Evolutionary conservation across 2,888 invertebrate species (phyloP).

Genomic region (Seira musarum): DNA sequence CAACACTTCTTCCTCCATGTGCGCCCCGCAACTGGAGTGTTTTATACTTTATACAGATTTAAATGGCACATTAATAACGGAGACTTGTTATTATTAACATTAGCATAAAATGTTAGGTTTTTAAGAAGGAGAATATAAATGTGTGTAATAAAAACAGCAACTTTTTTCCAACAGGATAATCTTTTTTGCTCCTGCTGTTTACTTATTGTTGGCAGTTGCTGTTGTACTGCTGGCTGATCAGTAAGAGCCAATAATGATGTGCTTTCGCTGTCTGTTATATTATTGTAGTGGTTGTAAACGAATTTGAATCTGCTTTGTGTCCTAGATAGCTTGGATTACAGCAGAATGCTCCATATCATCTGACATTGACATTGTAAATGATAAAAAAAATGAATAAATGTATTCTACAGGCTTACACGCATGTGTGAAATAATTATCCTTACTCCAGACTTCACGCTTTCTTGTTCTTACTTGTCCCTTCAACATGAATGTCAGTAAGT

Average conservation of each 20-base stretch:
- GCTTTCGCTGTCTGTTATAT: slow-evolving; percentile 21
- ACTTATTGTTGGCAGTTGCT: slow-evolving; percentile 51
- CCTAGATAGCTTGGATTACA: not conserved
- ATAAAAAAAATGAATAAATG: no score
- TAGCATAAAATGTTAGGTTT: no score
- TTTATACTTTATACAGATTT: no score
- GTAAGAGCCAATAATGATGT: slow-evolving; percentile 23
- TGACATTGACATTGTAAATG: no score
- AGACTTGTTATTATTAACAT: no score
- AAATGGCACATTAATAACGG: no score
- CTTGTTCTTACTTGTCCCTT: slow-evolving; percentile 17
- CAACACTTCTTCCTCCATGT: slow-evolving; percentile 29
- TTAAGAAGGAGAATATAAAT: no score
- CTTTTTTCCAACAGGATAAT: slow-evolving; percentile 38
- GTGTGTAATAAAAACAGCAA: slow-evolving; percentile 19
- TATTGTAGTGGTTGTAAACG: not conserved
- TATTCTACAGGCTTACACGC: no score
- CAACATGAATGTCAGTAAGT: slow-evolving; percentile 35
- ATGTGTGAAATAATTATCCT: no score
- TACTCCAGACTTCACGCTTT: no score
- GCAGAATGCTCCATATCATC: no score
- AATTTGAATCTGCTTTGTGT: slow-evolving; percentile 34
- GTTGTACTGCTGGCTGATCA: slow-evolving; percentile 26
- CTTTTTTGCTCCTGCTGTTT: slow-evolving; percentile 49
- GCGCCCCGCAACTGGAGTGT: not conserved